Evolutionary conservation across 2,888 invertebrate genomes (phyloP), one percentile per base, ranked within the genome.

Genomic region (Cheilosia impressa): DNA sequence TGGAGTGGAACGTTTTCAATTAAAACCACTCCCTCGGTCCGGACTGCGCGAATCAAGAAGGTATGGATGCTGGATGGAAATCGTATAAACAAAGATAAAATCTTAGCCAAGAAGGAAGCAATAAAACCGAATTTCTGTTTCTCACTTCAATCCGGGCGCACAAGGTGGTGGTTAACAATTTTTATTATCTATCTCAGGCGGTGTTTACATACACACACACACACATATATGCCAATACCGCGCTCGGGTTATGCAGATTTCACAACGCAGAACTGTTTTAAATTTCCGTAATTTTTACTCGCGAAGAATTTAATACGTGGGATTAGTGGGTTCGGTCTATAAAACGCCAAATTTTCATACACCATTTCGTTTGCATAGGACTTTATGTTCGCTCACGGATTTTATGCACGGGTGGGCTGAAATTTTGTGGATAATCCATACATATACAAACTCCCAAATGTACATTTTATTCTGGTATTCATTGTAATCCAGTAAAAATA

Each of bases 1-100:
- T 24, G 19, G 22, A 60, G 47, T 24, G 50, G 41, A 24, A 27
- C 19, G 27, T 65, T 65, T 79, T 22, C 57, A 79, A 65, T 72
- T 66, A 52, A 65, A 65, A 43, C 69, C 43, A 13, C 6, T 63
- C 15, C 7, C 13, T 31, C 4, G 24, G 10, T 27, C 31, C 57
- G 27, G 19, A 4, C 17, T 17, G 47, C 47, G 9, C 45, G 19
- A 38, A 4, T 13, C 4, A 38, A 38, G 38, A 38, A 38, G 34
- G 34, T 34, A 27, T 27, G 10, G 34, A 9, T 34, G n/a, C 45
- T 50, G 50, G 9, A 9, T 13, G 50, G 10, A 10, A 10, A 52
- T 5, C 13, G 24, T 52, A 24, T 15, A 52, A 52, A 52, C 15
- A 27, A 52, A 52, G 13, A 52, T 22, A 52, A 52, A 52, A 52